phyloP scores from a whole-genome alignment of 2,797 vertebrate genomes.

The Astyanax mexicanus region DNA sequence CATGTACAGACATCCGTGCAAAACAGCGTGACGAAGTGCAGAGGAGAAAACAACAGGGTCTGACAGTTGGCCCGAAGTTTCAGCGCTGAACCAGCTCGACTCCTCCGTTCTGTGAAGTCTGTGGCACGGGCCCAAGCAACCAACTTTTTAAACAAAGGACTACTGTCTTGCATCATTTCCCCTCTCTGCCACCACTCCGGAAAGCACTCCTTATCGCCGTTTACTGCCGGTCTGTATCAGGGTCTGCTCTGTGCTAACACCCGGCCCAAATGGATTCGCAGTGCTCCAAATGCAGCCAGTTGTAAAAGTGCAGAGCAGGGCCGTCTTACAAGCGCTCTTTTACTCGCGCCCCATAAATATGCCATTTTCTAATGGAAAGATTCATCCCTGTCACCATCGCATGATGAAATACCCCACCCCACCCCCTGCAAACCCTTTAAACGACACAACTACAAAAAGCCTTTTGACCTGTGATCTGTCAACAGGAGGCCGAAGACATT shows the following conservation, averaged over 20 bases:
- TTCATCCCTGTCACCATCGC: constrained; percentile 44
- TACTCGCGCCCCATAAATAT: constrained; percentile 42
- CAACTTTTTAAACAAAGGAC: constrained; percentile 80
- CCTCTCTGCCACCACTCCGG: constrained; percentile 60
- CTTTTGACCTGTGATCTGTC: constrained; percentile 18
- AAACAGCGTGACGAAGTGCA: not conserved
- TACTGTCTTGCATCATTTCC: constrained; percentile 82
- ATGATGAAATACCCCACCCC: constrained; percentile 33
- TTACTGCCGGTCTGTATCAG: constrained; percentile 64
- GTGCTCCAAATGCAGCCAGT: constrained; percentile 46
- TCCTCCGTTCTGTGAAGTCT: constrained; percentile 75
- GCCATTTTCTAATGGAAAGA: constrained; percentile 47
- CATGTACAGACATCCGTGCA: not conserved
- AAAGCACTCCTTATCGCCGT: constrained; percentile 79
- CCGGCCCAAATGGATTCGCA: constrained; percentile 55
- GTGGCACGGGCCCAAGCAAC: constrained; percentile 79
- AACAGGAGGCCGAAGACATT: constrained; percentile 3
- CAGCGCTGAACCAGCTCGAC: constrained; percentile 71
- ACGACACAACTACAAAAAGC: constrained; percentile 24
- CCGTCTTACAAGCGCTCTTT: constrained; percentile 40
- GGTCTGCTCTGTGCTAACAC: constrained; percentile 55
- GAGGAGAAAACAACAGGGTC: constrained; percentile 1
- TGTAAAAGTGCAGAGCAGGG: constrained; percentile 42
- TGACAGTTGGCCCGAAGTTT: constrained; percentile 69
- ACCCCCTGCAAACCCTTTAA: not conserved